Conservation (phyloP, 2,797 vertebrate species). For the Scleropages formosus region DNA sequence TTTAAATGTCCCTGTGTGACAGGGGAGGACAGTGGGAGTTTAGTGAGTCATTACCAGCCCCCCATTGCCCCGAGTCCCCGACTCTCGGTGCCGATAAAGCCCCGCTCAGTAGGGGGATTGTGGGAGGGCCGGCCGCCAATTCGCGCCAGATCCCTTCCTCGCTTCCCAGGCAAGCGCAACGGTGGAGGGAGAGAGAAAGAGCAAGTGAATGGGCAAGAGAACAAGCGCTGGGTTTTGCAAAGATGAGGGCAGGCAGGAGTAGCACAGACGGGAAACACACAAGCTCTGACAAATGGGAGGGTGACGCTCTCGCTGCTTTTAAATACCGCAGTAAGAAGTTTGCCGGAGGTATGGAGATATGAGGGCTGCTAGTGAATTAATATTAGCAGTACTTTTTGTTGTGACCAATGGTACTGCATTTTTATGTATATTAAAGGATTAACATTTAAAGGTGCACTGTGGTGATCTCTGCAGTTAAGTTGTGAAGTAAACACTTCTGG, state of each 20-base stretch:
- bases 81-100: constrained; percentile 11
- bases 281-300: not conserved
- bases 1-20: constrained; percentile 20
- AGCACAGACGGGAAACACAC: not conserved
- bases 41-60: constrained; percentile 24
- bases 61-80: not conserved
- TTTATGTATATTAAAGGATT: not conserved
- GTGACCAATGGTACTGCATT: not conserved
- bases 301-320: not conserved
- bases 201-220: not conserved
- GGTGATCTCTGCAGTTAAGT: not conserved
- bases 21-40: constrained; percentile 20
- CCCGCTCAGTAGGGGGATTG: constrained; percentile 7
- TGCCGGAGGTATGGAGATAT: not conserved
- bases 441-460: not conserved
- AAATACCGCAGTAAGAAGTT: no score
- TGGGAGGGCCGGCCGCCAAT: not conserved
- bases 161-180: not conserved
- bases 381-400: not conserved
- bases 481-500: not conserved
- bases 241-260: no score
- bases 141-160: not conserved
- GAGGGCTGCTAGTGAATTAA: no score
- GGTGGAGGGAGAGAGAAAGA: not conserved
- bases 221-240: not conserved